Percentiles rank a stretch among this genome's conserved stretches.
Conservation (phyloP, 1,140 invertebrate species). For the Papilio polyxenes region DNA sequence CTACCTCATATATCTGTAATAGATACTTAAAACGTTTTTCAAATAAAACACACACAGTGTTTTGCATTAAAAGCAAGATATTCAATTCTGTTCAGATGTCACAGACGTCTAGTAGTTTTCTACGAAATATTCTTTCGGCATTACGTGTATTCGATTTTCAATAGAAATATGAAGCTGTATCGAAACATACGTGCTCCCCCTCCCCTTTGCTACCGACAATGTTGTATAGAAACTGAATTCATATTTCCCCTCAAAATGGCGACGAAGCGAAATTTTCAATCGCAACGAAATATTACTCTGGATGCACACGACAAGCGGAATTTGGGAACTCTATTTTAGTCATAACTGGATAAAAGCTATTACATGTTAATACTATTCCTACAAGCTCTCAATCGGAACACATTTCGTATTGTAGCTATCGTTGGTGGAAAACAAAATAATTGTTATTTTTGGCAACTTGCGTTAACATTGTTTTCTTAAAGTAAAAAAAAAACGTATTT, state of each 20-base stretch:
- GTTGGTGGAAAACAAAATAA: background rate
- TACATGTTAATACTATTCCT: background rate
- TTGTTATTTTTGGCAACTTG: background rate
- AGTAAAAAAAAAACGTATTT: too few species aligned
- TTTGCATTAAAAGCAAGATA: constrained; percentile 1
- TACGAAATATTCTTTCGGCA: constrained; percentile 9
- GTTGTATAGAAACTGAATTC: constrained; percentile 31
- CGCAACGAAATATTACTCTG: constrained; percentile 17
- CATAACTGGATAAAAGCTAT: background rate
- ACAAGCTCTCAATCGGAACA: background rate
- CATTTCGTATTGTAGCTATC: background rate
- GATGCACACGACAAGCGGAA: constrained; percentile 3
- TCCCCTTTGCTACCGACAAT: constrained; percentile 1
- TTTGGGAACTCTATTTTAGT: constrained; percentile 24
- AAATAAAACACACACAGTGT: background rate
- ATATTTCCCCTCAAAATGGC: constrained; percentile 32
- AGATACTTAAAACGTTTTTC: background rate
- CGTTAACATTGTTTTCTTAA: background rate
- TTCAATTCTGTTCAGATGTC: constrained; percentile 27
- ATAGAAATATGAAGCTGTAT: constrained; percentile 25
- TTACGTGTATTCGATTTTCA: constrained; percentile 34
- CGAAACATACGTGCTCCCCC: background rate
- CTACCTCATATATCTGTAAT: background rate
- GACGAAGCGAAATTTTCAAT: constrained; percentile 27
- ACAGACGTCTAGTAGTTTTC: constrained; percentile 1